Evolutionary conservation across 2,113 vertebrate species (phyloP).

Genomic region (Alligator sinensis): DNA sequence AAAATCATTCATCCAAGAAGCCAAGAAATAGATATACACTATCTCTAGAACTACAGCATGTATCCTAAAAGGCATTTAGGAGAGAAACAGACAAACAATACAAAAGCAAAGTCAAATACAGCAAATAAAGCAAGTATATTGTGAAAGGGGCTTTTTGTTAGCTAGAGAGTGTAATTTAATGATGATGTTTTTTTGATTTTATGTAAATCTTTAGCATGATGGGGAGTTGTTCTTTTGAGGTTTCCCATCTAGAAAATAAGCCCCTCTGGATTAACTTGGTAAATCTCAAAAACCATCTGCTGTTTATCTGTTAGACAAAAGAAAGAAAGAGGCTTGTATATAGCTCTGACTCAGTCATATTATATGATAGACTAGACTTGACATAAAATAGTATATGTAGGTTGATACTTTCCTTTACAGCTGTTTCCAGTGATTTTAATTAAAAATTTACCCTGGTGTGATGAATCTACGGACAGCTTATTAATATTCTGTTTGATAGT

Average conservation of each 20-base stretch:
- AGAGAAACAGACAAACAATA: neutral
- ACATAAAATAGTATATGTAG: neutral
- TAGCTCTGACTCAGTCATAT: neutral
- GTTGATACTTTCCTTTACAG: neutral
- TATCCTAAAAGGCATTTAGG: neutral
- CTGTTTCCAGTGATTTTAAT: constrained; percentile 5
- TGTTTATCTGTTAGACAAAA: neutral
- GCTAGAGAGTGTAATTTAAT: neutral
- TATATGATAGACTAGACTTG: neutral
- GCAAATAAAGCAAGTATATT: neutral
- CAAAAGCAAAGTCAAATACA: neutral
- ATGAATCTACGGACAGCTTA: constrained; percentile 14
- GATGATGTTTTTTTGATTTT: neutral
- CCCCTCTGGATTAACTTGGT: neutral
- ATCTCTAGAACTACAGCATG: neutral
- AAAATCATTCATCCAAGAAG: neutral
- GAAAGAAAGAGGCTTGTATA: neutral
- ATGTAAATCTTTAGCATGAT: neutral
- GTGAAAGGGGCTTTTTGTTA: no score
- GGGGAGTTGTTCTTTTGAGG: neutral
- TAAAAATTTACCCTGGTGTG: constrained; percentile 1
- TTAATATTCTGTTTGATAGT: constrained; percentile 38
- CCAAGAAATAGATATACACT: neutral
- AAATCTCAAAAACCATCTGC: neutral
- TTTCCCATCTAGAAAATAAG: neutral